Percentiles rank a stretch among this genome's conserved stretches.
Evolutionary conservation across 35 echinoderm and acorn worm genomes (phyloP).

Genomic region (Ophiothrix spiculata): DNA sequence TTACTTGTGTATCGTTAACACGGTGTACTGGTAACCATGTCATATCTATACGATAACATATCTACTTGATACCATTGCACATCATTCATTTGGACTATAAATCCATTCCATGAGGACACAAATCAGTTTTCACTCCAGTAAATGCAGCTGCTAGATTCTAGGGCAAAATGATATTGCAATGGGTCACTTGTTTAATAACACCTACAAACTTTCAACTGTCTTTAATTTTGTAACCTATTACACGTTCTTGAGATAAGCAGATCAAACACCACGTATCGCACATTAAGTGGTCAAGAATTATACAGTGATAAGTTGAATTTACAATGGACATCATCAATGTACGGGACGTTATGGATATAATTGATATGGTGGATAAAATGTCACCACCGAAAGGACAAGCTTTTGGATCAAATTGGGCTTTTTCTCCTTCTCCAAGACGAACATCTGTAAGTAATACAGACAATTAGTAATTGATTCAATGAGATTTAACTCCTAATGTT

Average conservation of each 20-base stretch:
- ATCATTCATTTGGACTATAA: neutral
- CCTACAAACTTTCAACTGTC: neutral
- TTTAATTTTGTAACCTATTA: neutral
- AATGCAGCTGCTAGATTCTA: neutral
- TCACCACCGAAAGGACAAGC: neutral
- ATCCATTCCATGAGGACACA: neutral
- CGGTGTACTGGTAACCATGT: too few relatives aligned
- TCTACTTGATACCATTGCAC: too few relatives aligned
- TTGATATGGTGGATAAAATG: constrained; percentile 4
- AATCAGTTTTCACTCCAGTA: neutral
- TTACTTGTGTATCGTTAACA: too few relatives aligned
- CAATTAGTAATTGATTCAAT: neutral
- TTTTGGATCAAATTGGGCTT: neutral
- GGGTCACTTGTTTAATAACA: neutral
- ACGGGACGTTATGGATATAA: neutral
- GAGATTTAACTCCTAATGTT: neutral
- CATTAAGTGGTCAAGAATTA: neutral
- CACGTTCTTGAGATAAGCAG: neutral
- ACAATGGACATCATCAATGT: neutral
- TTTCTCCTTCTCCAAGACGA: neutral
- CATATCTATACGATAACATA: too few relatives aligned
- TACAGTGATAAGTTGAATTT: neutral
- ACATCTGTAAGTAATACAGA: neutral
- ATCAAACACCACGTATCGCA: neutral
- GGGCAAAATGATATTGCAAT: neutral